These are phyloP conservation scores for Pelusios castaneus DNA, from an alignment of 2,113 vertebrate species.

Conservation along the genomic window DNA sequence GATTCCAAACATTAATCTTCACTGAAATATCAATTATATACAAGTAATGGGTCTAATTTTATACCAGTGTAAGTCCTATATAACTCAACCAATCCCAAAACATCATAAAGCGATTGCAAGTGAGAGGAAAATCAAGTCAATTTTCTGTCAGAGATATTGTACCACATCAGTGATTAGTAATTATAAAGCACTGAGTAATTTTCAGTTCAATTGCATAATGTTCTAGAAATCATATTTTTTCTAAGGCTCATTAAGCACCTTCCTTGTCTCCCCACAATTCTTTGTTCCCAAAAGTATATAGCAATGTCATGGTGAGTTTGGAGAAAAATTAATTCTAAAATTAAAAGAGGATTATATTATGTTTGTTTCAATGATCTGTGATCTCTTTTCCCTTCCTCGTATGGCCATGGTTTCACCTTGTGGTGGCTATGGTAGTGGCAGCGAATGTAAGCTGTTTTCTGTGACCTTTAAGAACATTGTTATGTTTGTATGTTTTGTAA, in stretches of 20 bases:
- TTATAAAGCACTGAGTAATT: not conserved
- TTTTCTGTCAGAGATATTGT: not conserved
- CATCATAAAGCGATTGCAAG: not conserved
- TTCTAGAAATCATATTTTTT: not conserved
- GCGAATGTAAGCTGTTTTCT: not conserved
- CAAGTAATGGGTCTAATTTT: not conserved
- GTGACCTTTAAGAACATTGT: not conserved
- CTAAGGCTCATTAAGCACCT: not conserved
- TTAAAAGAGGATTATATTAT: not conserved
- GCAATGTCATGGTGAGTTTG: not conserved
- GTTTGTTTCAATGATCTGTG: not conserved
- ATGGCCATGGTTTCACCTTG: not conserved
- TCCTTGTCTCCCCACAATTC: not conserved
- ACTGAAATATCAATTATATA: not conserved
- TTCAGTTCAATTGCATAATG: not conserved
- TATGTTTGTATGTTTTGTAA: not conserved
- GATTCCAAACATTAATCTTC: not conserved
- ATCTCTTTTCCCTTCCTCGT: not conserved
- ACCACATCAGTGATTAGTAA: not conserved
- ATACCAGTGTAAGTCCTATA: not conserved
- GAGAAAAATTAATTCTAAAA: not conserved
- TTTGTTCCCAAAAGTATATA: not conserved
- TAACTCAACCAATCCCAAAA: not conserved
- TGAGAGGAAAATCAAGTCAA: not conserved
- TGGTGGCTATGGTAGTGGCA: not conserved